Evolutionary conservation across 2,113 vertebrate genomes (phyloP).

Genomic region (Varanus komodoensis): DNA sequence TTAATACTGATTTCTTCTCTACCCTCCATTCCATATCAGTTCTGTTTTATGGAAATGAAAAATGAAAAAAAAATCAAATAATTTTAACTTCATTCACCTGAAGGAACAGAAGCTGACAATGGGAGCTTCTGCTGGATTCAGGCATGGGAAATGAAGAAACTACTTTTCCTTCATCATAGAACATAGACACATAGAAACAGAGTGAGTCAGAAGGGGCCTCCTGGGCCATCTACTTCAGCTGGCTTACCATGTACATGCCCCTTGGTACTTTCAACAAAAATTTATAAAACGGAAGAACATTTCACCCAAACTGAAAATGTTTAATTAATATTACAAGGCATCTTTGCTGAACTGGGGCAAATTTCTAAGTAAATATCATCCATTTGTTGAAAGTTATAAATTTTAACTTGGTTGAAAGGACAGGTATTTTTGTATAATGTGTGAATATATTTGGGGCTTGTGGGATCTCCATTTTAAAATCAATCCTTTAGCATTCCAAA

Average conservation of each 20-base stretch:
- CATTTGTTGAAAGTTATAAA: too few species aligned
- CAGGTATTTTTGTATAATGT: too few species aligned
- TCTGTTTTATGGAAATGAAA: neutral
- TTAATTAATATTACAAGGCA: neutral
- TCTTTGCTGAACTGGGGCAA: neutral
- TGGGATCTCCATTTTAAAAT: too few species aligned
- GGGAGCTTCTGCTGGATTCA: neutral
- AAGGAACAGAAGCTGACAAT: constrained; percentile 5
- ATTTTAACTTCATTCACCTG: neutral
- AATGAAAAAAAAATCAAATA: neutral
- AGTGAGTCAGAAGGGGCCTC: too few species aligned
- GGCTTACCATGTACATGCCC: too few species aligned
- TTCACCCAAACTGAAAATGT: neutral
- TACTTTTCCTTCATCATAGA: neutral
- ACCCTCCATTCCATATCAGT: too few species aligned
- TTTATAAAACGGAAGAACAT: neutral
- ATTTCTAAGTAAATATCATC: neutral
- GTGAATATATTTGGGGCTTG: too few species aligned
- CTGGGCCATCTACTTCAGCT: too few species aligned
- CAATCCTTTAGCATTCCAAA: too few species aligned
- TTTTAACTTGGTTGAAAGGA: too few species aligned
- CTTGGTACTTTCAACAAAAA: neutral
- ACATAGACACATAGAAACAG: too few species aligned
- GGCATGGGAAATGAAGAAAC: neutral
- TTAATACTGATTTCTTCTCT: neutral